Evolutionary conservation across 2,888 invertebrate species (phyloP).

Genomic region (Chymomyza procnemis): DNA sequence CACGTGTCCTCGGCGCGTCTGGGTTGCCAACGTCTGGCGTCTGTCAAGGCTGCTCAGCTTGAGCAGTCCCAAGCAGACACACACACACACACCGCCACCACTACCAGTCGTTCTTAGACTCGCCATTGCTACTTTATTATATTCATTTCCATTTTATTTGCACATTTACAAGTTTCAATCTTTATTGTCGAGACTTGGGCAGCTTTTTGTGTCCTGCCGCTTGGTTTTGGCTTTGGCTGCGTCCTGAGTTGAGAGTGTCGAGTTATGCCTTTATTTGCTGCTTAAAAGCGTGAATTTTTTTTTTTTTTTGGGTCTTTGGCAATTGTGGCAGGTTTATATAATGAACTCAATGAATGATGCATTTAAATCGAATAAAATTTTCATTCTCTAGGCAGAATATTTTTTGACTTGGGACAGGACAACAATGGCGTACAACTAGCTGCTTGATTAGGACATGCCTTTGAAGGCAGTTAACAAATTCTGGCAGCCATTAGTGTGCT

Average conservation of each 20-base stretch:
- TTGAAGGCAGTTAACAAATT: no score
- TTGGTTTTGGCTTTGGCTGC: slow-evolving; percentile 2
- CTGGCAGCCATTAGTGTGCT: no score
- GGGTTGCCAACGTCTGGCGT: background rate
- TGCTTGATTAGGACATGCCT: background rate
- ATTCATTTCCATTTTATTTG: slow-evolving; percentile 71
- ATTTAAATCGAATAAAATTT: background rate
- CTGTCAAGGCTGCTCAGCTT: background rate
- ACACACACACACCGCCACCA: no score
- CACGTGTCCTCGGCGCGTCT: background rate
- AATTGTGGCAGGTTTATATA: background rate
- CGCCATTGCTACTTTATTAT: slow-evolving; percentile 56
- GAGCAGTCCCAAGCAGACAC: background rate
- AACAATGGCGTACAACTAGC: background rate
- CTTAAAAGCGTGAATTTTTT: slow-evolving; percentile 45
- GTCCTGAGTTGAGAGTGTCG: slow-evolving; percentile 40
- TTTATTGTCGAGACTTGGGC: slow-evolving; percentile 40
- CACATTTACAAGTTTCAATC: slow-evolving; percentile 63
- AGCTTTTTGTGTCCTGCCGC: background rate
- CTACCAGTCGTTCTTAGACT: background rate
- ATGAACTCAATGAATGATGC: background rate
- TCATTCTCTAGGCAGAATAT: background rate
- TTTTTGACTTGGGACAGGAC: background rate
- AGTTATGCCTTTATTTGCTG: slow-evolving; percentile 71
- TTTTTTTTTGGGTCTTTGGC: slow-evolving; percentile 4